Conservation (phyloP, 2,888 invertebrate genomes). For the Campoplex nolae region DNA sequence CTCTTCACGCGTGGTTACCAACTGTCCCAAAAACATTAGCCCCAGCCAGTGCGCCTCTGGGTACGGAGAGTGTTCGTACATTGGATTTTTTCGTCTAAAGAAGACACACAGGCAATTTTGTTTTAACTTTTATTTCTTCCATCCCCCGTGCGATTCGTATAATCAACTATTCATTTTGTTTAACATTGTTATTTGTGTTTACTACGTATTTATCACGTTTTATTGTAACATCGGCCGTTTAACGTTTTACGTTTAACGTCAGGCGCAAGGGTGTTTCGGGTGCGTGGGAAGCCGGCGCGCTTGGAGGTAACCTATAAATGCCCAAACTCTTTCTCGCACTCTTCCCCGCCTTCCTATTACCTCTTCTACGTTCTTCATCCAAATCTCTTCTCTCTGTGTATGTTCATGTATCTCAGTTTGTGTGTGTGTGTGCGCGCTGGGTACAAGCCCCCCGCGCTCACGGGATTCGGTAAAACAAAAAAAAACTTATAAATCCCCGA, state of each 20-base stretch:
- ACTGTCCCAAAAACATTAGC: slow-evolving; percentile 82
- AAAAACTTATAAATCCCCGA: slow-evolving; percentile 10
- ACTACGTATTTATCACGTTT: slow-evolving; percentile 9
- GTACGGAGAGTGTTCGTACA: slow-evolving; percentile 74
- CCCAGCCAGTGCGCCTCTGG: slow-evolving; percentile 81
- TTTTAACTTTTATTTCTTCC: slow-evolving; percentile 1
- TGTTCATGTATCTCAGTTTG: background rate
- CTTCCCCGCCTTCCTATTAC: slow-evolving; percentile 66
- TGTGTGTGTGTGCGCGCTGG: slow-evolving; percentile 24
- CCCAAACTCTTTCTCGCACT: slow-evolving; percentile 26
- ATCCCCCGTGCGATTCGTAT: slow-evolving; percentile 6
- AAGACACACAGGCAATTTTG: slow-evolving; percentile 39
- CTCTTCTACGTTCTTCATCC: slow-evolving; percentile 14
- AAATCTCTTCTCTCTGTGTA: background rate
- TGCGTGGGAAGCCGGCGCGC: slow-evolving; percentile 82
- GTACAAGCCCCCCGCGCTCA: slow-evolving; percentile 30
- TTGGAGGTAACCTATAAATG: slow-evolving; percentile 83
- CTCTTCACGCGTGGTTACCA: slow-evolving; percentile 70
- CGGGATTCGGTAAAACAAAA: slow-evolving; percentile 28
- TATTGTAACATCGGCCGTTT: slow-evolving; percentile 1
- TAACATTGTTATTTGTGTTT: background rate
- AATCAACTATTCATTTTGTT: slow-evolving; percentile 7
- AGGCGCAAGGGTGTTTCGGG: slow-evolving; percentile 68
- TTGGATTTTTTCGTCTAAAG: slow-evolving; percentile 58
- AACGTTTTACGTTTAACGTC: slow-evolving; percentile 40